These are phyloP conservation scores for Phalacrocorax pelagicus DNA, from an alignment of 2,113 vertebrate genomes.

Conservation along the genomic window DNA sequence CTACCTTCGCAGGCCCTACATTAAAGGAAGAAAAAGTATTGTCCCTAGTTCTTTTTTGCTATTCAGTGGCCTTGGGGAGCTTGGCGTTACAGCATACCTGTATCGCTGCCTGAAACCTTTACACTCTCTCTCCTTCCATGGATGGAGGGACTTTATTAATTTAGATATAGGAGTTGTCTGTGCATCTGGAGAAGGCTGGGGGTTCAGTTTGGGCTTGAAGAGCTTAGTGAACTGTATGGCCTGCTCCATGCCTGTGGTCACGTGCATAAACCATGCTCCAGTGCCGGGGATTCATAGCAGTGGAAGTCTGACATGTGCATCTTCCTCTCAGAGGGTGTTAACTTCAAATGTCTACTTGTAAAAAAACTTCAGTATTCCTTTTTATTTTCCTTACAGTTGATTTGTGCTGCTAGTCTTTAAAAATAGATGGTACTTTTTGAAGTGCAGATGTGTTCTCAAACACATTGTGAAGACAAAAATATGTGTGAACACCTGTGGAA, in stretches of 20 bases:
- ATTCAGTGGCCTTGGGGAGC: background rate
- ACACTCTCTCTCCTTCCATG: background rate
- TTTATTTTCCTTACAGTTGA: background rate
- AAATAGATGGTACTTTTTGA: background rate
- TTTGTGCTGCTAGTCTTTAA: background rate
- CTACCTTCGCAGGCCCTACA: rapidly evolving
- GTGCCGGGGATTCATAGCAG: background rate
- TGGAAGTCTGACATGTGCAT: background rate
- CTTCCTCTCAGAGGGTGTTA: background rate
- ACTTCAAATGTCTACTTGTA: background rate
- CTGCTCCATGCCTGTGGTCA: background rate
- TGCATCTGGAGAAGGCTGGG: background rate
- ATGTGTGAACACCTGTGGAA: background rate
- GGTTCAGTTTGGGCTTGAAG: background rate
- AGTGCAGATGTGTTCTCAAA: background rate
- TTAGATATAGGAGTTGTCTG: background rate
- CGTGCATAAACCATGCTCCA: rapidly evolving
- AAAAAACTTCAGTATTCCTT: background rate
- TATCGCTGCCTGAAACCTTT: background rate
- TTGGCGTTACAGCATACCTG: background rate
- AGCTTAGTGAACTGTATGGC: background rate
- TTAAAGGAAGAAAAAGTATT: background rate
- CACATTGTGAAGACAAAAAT: background rate
- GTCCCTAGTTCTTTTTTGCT: background rate
- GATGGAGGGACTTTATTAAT: background rate